Evolutionary conservation across 2,113 vertebrate genomes (phyloP), one percentile per base, ranked within the genome.

Genomic region (Seriola aureovittata): DNA sequence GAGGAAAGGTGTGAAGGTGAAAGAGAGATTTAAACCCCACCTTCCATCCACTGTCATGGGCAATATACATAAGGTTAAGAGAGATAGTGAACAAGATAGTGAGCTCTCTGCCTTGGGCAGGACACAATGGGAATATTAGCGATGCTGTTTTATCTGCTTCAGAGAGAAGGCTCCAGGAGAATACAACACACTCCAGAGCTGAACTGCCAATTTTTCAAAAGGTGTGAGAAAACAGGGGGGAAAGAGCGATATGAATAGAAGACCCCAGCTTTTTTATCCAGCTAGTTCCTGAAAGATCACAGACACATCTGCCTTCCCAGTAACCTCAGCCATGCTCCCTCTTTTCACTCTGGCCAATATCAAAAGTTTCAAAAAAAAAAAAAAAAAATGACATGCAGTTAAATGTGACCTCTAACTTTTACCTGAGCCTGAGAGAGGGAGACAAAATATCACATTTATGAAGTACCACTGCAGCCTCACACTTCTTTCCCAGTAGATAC

Each of bases 91-190:
- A 66, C 16, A 46, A 85, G 81, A 83, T 66, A 19, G 42, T 73
- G 64, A 72, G 62, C 52, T 55, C 34, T 54, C 38, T 48, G 17
- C 46, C 34, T 73, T 23, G 38, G 34, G 60, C 42, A 25, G 52
- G 12, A 70, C 62, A 71, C 76, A 63, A 52, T 76, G 67, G 76
- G 42, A 68, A 50, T 85, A 76, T 81, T 54, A 68, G 66, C 62
- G 52, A 75, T 42, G 63, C 50, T 38, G 50, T 60, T 86, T 76
- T 60, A 78, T 78, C 34, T 71, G 62, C 32, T 65, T 74, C 58
- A 81, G 25, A 75, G 42, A 68, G 68, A 81, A 11, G 25, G 40
- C 67, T 74, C 23, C 13, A 5, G 46, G 32, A 60, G 48, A 60
- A 48, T 16, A 40, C 29, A 67, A 58, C 21, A 64, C n/a, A 8